Conservation (phyloP, 2,113 vertebrate species). For the Aegotheles bennettii region DNA sequence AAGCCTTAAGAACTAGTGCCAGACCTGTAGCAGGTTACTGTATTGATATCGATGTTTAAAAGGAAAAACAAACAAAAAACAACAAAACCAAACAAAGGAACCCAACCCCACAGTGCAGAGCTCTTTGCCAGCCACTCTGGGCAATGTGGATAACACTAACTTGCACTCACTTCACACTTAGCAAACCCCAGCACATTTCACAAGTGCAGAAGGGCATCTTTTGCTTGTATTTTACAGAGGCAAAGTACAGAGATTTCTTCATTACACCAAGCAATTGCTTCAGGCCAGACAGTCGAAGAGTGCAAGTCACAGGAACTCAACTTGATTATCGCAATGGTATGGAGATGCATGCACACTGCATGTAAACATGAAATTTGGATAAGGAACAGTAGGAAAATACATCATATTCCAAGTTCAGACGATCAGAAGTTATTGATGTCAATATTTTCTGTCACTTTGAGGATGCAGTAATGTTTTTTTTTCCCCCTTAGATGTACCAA, state of each 20-base stretch:
- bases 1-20: not conserved
- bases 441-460: not conserved
- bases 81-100: not conserved
- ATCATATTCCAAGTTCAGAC: not conserved
- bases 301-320: not conserved
- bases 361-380: not conserved
- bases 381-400: not conserved
- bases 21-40: not conserved
- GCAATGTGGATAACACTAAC: not conserved
- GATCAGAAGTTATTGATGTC: not conserved
- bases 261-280: not conserved
- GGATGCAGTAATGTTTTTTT: not conserved
- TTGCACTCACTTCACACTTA: not conserved
- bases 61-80: not conserved
- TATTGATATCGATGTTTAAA: not conserved
- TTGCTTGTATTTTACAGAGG: not conserved
- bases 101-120: not conserved
- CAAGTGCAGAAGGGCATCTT: not conserved
- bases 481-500: not conserved
- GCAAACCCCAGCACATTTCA: not conserved
- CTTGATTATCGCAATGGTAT: not conserved
- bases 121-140: not conserved
- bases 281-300: not conserved
- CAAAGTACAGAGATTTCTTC: not conserved
- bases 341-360: not conserved